phyloP scores from a whole-genome alignment of 2,888 invertebrate genomes.

The Chamaedrilus cognettii region DNA sequence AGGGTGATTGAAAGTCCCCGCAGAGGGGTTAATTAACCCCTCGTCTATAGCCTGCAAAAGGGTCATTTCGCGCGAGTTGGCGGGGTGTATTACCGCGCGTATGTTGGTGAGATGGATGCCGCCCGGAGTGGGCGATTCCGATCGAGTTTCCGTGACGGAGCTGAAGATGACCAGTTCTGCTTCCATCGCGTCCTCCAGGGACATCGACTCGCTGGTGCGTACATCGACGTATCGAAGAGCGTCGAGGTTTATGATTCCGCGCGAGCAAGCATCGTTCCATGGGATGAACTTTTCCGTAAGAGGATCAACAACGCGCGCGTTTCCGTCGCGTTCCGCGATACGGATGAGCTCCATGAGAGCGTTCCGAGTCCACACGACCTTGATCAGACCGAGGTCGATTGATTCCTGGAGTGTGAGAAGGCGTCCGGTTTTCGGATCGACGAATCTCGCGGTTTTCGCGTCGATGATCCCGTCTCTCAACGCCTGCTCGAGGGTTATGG shows the following conservation, averaged over 20 bases:
- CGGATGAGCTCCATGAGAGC: neutral
- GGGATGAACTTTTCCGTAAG: slow-evolving; percentile 73
- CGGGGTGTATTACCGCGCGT: slow-evolving; percentile 56
- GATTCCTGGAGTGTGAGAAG: slow-evolving; percentile 77
- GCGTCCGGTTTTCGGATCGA: slow-evolving; percentile 68
- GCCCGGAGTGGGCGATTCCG: neutral
- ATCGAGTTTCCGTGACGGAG: slow-evolving; percentile 4
- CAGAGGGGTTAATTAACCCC: slow-evolving; percentile 70
- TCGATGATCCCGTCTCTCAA: slow-evolving; percentile 77
- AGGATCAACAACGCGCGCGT: slow-evolving; percentile 62
- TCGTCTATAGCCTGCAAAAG: slow-evolving; percentile 88
- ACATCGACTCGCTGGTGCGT: slow-evolving; percentile 80
- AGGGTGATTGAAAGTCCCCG: slow-evolving; percentile 73
- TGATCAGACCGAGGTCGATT: slow-evolving; percentile 60
- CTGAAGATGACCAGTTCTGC: slow-evolving; percentile 28
- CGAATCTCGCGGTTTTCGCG: slow-evolving; percentile 64
- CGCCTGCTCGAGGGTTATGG: slow-evolving; percentile 62
- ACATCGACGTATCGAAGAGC: slow-evolving; percentile 60
- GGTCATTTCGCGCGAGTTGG: slow-evolving; percentile 73
- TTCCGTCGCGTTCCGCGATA: slow-evolving; percentile 15
- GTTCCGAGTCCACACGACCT: slow-evolving; percentile 26
- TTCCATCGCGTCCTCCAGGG: slow-evolving; percentile 61
- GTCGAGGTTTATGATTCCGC: slow-evolving; percentile 29
- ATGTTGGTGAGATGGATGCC: slow-evolving; percentile 69
- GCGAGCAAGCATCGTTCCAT: slow-evolving; percentile 67